phyloP scores from a whole-genome alignment of 2,888 invertebrate genomes.

The Ochropacha duplaris region DNA sequence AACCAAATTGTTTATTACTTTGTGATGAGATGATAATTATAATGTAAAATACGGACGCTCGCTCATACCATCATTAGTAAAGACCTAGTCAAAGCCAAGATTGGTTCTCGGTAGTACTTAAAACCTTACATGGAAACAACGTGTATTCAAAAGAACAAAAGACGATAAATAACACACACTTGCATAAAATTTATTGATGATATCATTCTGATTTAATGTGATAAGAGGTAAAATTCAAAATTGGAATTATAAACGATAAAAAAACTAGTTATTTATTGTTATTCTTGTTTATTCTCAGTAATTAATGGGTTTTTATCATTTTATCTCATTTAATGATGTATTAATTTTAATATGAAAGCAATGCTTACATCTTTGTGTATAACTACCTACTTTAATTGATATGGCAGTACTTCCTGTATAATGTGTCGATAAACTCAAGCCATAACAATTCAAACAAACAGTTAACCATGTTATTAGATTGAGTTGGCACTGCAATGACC shows the following conservation, averaged over 20 bases:
- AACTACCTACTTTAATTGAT: not conserved
- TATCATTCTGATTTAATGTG: not conserved
- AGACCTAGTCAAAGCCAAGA: not conserved
- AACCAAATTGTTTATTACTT: too few relatives aligned
- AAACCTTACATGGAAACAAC: not conserved
- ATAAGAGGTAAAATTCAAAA: not conserved
- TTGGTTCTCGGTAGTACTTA: not conserved
- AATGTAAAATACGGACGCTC: not conserved
- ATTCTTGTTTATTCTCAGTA: not conserved
- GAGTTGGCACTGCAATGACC: not conserved
- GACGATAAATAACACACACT: not conserved
- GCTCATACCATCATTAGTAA: not conserved
- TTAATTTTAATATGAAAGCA: not conserved
- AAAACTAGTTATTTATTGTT: too few relatives aligned
- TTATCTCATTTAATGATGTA: not conserved
- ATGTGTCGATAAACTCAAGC: not conserved
- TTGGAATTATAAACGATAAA: not conserved
- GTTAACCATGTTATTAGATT: not conserved
- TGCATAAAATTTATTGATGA: not conserved
- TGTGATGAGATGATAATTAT: not conserved
- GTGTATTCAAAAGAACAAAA: not conserved
- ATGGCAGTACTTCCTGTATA: not conserved
- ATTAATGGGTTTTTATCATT: not conserved
- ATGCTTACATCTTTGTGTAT: not conserved
- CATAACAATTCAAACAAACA: not conserved